phyloP scores from a whole-genome alignment of 2,888 invertebrate species.

The Tetragonisca angustula region DNA sequence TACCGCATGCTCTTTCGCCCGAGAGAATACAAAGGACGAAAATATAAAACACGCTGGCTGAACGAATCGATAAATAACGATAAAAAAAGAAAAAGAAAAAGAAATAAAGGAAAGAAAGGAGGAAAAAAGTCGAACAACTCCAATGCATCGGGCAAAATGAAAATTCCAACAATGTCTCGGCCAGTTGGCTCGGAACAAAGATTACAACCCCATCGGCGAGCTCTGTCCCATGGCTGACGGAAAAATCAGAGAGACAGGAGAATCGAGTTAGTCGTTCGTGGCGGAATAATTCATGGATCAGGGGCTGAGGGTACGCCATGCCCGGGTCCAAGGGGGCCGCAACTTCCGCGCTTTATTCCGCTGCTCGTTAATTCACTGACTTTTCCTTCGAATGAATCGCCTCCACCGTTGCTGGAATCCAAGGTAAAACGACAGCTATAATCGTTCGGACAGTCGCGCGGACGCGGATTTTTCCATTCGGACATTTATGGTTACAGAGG shows the following conservation, averaged over 20 bases:
- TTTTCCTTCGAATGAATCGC: constrained; percentile 56
- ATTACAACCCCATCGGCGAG: constrained; percentile 22
- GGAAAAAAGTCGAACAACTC: background rate
- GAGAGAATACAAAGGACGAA: no score
- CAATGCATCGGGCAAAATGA: background rate
- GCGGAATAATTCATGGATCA: constrained; percentile 70
- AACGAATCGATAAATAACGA: background rate
- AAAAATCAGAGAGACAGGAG: constrained; percentile 67
- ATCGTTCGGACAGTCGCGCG: constrained; percentile 46
- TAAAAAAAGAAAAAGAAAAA: no score
- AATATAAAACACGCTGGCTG: background rate
- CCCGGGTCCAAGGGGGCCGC: constrained; percentile 17
- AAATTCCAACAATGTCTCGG: constrained; percentile 5
- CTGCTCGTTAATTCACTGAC: constrained; percentile 70
- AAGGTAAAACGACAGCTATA: constrained; percentile 54
- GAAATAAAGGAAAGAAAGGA: no score
- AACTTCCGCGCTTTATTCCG: constrained; percentile 72
- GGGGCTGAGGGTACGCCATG: background rate
- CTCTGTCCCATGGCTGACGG: constrained; percentile 1
- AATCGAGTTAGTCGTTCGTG: constrained; percentile 60
- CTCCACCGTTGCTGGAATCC: constrained; percentile 30
- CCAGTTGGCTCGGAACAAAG: constrained; percentile 5
- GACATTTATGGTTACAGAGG: constrained; percentile 70
- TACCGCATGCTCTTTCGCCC: no score
- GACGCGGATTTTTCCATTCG: constrained; percentile 50